phyloP scores from a whole-genome alignment of 1,140 invertebrate genomes.

The Theocolax elegans region DNA sequence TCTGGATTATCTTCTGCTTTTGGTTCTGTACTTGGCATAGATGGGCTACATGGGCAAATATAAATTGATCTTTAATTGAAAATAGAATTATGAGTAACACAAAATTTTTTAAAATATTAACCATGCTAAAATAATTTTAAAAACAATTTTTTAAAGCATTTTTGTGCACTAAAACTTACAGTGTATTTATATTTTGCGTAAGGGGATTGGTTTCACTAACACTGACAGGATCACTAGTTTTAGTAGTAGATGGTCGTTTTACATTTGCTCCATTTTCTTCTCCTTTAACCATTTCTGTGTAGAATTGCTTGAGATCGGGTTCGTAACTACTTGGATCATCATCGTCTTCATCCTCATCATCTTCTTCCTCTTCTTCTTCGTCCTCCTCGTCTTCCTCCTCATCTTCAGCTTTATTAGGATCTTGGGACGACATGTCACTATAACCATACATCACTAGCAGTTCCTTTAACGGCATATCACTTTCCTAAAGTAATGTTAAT shows the following conservation, averaged over 20 bases:
- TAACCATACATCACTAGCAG: slow-evolving; percentile 89
- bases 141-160: too few species aligned
- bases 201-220: not conserved
- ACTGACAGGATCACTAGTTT: slow-evolving; percentile 13
- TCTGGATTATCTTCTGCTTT: not conserved
- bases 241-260: not conserved
- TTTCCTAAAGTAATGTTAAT: slow-evolving; percentile 64
- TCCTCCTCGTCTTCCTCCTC: slow-evolving; percentile 68
- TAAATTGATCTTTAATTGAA: too few species aligned
- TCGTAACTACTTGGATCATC: slow-evolving; percentile 59
- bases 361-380: slow-evolving; percentile 64
- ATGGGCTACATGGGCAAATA: not conserved
- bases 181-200: not conserved
- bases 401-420: slow-evolving; percentile 57
- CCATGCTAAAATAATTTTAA: too few species aligned
- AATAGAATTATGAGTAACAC: not conserved
- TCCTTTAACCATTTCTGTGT: slow-evolving; percentile 71
- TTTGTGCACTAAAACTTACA: too few species aligned
- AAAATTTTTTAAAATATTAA: not conserved
- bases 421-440: slow-evolving; percentile 56
- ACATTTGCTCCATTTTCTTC: slow-evolving; percentile 56
- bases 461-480: slow-evolving; percentile 95
- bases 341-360: slow-evolving; percentile 57
- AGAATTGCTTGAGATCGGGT: slow-evolving; percentile 65
- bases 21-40: not conserved